phyloP scores from a whole-genome alignment of 2,113 vertebrate species.

The Sinocyclocheilus maitianheensis region DNA sequence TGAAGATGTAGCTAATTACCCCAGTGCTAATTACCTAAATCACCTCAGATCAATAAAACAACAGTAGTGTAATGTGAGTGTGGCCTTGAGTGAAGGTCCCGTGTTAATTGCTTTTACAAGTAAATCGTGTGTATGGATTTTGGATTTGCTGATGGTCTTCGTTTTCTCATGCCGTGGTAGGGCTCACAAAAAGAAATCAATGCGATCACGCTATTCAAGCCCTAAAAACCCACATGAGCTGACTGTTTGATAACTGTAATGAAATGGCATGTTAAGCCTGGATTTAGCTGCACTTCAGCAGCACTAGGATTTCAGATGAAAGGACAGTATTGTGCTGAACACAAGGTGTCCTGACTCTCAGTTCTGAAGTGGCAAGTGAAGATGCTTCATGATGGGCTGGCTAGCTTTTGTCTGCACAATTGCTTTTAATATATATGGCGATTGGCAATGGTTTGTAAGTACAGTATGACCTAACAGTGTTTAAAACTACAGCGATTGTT shows the following conservation, averaged over 20 bases:
- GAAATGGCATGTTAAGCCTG: constrained; percentile 65
- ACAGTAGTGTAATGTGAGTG: background rate
- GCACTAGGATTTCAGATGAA: background rate
- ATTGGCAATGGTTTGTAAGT: background rate
- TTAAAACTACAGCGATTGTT: background rate
- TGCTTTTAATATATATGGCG: background rate
- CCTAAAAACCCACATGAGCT: constrained; percentile 47
- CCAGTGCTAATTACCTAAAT: background rate
- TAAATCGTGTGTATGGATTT: constrained; percentile 4
- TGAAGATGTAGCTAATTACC: background rate
- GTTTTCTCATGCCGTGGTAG: background rate
- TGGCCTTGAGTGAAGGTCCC: background rate
- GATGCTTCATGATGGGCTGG: background rate
- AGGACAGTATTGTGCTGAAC: background rate
- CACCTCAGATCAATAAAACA: background rate
- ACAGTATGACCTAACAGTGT: background rate
- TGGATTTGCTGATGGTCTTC: constrained; percentile 5
- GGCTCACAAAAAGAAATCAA: background rate
- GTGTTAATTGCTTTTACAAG: constrained; percentile 7
- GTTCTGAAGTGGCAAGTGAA: background rate
- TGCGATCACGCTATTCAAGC: background rate
- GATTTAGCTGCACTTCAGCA: constrained; percentile 44
- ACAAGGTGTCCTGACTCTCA: background rate
- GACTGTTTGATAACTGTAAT: constrained; percentile 61
- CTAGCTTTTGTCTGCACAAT: background rate